A percentile compares a stretch with the other conserved stretches of the same genome.
These are phyloP conservation scores for Cheilosia soror DNA, from an alignment of 2,888 invertebrate species.

Conservation along the genomic window DNA sequence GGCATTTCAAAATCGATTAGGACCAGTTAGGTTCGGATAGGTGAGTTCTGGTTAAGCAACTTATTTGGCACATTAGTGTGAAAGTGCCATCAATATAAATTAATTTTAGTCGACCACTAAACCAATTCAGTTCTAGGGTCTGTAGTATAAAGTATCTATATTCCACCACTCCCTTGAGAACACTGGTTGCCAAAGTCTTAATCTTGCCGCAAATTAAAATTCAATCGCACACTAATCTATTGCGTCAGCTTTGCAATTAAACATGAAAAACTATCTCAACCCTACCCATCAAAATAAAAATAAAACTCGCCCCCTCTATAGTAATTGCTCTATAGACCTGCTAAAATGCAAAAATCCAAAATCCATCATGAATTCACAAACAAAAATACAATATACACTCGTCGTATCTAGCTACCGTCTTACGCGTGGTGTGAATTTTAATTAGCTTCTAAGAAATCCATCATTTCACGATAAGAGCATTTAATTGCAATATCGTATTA, in stretches of 20 bases:
- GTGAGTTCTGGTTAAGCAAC: too few species aligned
- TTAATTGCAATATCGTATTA: slow-evolving; percentile 55
- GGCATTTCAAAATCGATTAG: too few species aligned
- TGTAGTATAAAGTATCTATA: too few species aligned
- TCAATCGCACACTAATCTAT: not conserved
- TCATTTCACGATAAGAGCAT: slow-evolving; percentile 41
- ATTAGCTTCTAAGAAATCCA: slow-evolving; percentile 54
- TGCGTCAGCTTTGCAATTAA: slow-evolving; percentile 14
- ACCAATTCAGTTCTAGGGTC: too few species aligned
- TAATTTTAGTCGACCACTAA: too few species aligned
- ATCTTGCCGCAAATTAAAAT: too few species aligned
- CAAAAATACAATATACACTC: not conserved
- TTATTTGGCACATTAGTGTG: too few species aligned
- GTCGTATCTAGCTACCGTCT: slow-evolving; percentile 40
- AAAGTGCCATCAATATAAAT: too few species aligned
- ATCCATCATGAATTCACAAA: slow-evolving; percentile 13
- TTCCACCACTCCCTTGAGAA: too few species aligned
- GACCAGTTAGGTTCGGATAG: too few species aligned
- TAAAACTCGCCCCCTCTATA: not conserved
- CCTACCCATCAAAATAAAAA: slow-evolving; percentile 25
- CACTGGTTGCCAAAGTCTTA: too few species aligned
- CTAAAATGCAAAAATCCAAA: not conserved
- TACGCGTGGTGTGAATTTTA: slow-evolving; percentile 53
- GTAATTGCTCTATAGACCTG: not conserved
- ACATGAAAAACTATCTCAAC: slow-evolving; percentile 1